phyloP scores from a whole-genome alignment of 2,797 vertebrate genomes.

The Orientallactaga sibirica region DNA sequence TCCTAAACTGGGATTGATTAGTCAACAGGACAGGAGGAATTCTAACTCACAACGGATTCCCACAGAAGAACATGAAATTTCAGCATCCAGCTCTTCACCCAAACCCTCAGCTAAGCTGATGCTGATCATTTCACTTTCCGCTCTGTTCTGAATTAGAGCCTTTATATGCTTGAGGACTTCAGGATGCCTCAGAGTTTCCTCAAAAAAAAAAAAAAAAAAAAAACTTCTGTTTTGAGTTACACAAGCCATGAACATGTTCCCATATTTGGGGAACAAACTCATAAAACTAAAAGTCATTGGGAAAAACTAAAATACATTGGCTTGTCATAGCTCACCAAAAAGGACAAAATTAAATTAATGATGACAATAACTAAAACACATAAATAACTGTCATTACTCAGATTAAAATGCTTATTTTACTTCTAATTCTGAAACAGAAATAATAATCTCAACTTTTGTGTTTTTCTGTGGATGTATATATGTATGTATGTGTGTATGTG shows the following conservation, averaged over 20 bases:
- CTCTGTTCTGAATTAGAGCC: constrained; percentile 74
- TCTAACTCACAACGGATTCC: constrained; percentile 29
- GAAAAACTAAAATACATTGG: constrained; percentile 65
- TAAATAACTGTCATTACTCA: constrained; percentile 47
- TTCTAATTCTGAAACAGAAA: constrained; percentile 72
- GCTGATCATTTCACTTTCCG: constrained; percentile 54
- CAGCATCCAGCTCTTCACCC: background rate
- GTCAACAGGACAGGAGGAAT: background rate
- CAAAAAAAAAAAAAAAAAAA: background rate
- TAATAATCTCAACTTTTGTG: constrained; percentile 60
- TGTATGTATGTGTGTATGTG: too few relatives aligned
- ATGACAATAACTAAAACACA: constrained; percentile 28
- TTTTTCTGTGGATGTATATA: too few relatives aligned
- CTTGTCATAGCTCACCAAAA: constrained; percentile 63
- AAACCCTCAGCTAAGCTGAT: background rate
- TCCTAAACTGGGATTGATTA: constrained; percentile 48
- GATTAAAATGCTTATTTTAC: constrained; percentile 25
- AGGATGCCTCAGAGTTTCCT: constrained; percentile 55
- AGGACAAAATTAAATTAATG: constrained; percentile 32
- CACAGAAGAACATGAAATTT: background rate
- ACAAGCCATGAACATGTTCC: constrained; percentile 41
- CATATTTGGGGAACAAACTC: constrained; percentile 47
- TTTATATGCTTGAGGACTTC: constrained; percentile 65
- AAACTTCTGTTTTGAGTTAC: constrained; percentile 68
- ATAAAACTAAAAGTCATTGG: constrained; percentile 40